Evolutionary conservation across 2,797 vertebrate species (phyloP), one percentile per base, ranked within the genome.

Genomic region (Neosalanx taihuensis): DNA sequence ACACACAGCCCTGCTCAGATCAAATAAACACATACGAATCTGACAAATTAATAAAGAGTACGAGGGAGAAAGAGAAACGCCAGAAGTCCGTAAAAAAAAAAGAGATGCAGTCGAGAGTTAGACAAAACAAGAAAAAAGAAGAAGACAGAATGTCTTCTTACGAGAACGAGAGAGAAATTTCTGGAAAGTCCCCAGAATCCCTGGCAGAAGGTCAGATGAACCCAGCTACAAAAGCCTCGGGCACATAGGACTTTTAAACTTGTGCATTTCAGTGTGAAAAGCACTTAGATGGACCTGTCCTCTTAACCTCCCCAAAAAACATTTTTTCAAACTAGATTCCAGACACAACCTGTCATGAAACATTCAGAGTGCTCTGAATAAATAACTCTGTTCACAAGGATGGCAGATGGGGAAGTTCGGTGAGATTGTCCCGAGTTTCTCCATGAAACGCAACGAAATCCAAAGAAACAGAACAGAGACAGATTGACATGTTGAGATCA

Each of bases 311-410:
- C 67, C 33, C 30, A 37, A 53, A 58, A 30, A 37, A 29, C 7
- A 58, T 63, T 46, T 41, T 67, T 20, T 56, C 67, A 61, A 33
- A 64, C 59, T 37, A 33, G 59, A 23, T 63, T 73, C 46, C 41
- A 67, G 65, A 77, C 67, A 73, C 56, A 29, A 49, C 64, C 69
- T 9, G 17, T n/a, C 72, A 79, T 83, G 35, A 86, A 85, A 85
- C 70, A 79, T 79, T 83, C 49, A 76, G 67, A 20, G 72, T 26
- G 53, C 72, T 77, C 67, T 78, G 66, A 82, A 81, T 72, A 70
- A 79, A 62, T 81, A 63, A 81, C 60, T 69, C 3, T 1, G 33
- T 63, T 76, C 64, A 75, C 69, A 76, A 71, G 74, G 53, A 77
- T 79, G 79, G 75, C 33, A 23, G 62, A 37, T 49, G 37, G 64